Percentiles rank a stretch among this genome's conserved stretches.
phyloP scores from a whole-genome alignment of 35 echinoderm and acorn worm species.

The Hemicentrotus pulcherrimus region DNA sequence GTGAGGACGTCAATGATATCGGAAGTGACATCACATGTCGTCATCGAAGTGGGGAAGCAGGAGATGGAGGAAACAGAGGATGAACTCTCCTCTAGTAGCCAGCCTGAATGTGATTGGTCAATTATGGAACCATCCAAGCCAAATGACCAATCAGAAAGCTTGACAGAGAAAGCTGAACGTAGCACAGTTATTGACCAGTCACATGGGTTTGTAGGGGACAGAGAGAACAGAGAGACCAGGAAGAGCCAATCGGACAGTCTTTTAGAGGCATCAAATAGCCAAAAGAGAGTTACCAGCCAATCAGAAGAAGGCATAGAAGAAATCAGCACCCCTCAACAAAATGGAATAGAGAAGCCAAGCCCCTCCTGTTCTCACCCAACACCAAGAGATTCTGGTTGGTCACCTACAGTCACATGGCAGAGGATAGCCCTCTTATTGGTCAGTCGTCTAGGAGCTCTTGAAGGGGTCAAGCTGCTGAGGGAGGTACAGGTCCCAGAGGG shows the following conservation, averaged over 20 bases:
- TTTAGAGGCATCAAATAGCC: too few species aligned
- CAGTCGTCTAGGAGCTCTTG: constrained; percentile 53
- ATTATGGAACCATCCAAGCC: neutral
- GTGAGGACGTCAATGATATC: neutral
- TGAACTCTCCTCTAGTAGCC: neutral
- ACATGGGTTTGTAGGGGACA: too few species aligned
- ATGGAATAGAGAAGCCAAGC: neutral
- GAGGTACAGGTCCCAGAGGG: constrained; percentile 41
- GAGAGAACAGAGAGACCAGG: neutral
- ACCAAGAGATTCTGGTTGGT: constrained; percentile 50
- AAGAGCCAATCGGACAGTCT: neutral
- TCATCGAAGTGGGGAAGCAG: neutral
- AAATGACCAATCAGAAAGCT: neutral
- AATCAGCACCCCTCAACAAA: neutral
- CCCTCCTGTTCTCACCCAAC: neutral
- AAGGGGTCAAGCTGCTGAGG: constrained; percentile 47
- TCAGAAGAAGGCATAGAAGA: neutral
- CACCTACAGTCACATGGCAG: constrained; percentile 73
- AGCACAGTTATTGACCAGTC: neutral
- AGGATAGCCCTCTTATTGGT: constrained; percentile 62
- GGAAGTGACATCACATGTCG: neutral
- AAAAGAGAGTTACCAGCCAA: neutral
- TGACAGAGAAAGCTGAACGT: neutral
- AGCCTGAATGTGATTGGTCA: constrained; percentile 41
- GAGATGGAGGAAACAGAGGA: neutral